Conservation (phyloP, 2,888 invertebrate genomes). For the Phaonia tiefii region DNA sequence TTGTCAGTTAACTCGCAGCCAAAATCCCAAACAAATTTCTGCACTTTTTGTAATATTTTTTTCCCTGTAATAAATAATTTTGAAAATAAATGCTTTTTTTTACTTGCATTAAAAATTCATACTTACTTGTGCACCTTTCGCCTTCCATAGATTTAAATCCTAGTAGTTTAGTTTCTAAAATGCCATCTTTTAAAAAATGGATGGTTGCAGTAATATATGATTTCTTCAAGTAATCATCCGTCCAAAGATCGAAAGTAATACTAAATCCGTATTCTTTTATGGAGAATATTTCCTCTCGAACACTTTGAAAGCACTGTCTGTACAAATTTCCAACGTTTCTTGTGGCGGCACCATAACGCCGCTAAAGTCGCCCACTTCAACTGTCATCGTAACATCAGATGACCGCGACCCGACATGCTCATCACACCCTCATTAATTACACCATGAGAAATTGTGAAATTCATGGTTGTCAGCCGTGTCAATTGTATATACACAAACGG, state of each 20-base stretch:
- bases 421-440: too few relatives aligned
- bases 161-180: not conserved
- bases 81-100: slow-evolving; percentile 26
- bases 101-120: not conserved
- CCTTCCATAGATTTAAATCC: slow-evolving; percentile 9
- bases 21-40: not conserved
- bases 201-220: not conserved
- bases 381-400: too few relatives aligned
- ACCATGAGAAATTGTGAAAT: too few relatives aligned
- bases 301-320: too few relatives aligned
- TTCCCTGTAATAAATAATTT: slow-evolving; percentile 11
- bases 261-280: not conserved
- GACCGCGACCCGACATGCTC: too few relatives aligned
- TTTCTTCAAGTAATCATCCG: not conserved
- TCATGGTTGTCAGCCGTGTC: too few relatives aligned
- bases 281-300: too few relatives aligned
- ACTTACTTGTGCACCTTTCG: not conserved
- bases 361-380: too few relatives aligned
- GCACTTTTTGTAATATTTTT: slow-evolving; percentile 23
- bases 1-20: too few relatives aligned
- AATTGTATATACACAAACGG: too few relatives aligned
- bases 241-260: not conserved
- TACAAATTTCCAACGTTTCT: too few relatives aligned
- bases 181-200: not conserved
- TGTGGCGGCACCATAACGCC: too few relatives aligned